These are phyloP conservation scores for Ecliptopera silaceata DNA, from an alignment of 2,888 invertebrate genomes.

Conservation along the genomic window DNA sequence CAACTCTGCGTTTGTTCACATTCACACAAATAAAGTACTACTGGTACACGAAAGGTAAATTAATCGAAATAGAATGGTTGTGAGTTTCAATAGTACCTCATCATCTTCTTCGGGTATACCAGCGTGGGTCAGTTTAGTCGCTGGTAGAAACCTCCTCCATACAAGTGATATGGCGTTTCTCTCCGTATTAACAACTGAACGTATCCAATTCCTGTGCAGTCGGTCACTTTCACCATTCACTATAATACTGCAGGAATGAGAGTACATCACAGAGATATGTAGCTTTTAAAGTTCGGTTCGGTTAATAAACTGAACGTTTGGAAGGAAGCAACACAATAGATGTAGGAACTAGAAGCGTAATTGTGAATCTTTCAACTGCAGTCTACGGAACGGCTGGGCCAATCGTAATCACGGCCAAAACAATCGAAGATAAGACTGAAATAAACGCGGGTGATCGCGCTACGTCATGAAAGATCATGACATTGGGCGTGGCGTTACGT, in stretches of 20 bases:
- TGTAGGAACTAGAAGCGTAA: background rate
- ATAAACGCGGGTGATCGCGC: conserved; percentile 25
- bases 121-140: conserved; percentile 12
- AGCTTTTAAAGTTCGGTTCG: too few relatives aligned
- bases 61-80: background rate
- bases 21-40: too few relatives aligned
- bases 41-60: too few relatives aligned
- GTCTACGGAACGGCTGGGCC: conserved; percentile 4
- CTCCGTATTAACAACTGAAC: conserved; percentile 21
- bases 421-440: conserved; percentile 32
- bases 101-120: conserved; percentile 20
- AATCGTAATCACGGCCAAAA: conserved; percentile 28
- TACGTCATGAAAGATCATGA: conserved; percentile 36
- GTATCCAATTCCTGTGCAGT: conserved; percentile 13
- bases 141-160: conserved; percentile 16
- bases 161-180: conserved; percentile 23
- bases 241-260: conserved; percentile 21
- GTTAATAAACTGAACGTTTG: background rate
- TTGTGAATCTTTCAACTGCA: conserved; percentile 3
- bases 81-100: conserved; percentile 16
- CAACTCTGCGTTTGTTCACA: too few relatives aligned
- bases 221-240: conserved; percentile 16
- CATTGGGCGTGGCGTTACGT: conserved; percentile 30
- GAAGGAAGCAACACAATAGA: background rate
- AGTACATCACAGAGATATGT: conserved; percentile 24